Evolutionary conservation across 2,797 vertebrate species (phyloP), one percentile per base, ranked within the genome.

Genomic region (Allobates femoralis): DNA sequence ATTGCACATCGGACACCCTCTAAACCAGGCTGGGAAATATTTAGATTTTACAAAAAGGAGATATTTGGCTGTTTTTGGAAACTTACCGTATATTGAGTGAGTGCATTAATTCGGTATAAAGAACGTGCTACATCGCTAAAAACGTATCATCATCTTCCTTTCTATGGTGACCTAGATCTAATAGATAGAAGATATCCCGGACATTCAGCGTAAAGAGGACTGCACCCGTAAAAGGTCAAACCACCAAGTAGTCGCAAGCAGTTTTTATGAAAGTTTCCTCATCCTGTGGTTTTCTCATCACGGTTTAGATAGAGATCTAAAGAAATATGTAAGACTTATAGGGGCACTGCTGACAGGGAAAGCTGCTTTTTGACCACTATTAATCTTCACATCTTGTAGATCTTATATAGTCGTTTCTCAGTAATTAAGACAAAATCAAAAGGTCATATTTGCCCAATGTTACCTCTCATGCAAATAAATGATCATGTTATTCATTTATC

Each of bases 91-190:
- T 74, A 74, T 26, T 74, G 21, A 19, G 34, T 50, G 23, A 74
- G 23, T n/a, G 71, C 21, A 12, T 46, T 41, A 41, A 71, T 41
- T 71, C 10, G 67, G 67, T n/a, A 41, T 41, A 23, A 41, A 7
- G 21, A 71, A 14, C 8, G 3, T 78, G 1, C 18, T 6, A 55
- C 76, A 78, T 26, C 34, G 16, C 53, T 58, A 34, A 6, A 78
- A 32, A 58, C 46, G 15, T 56, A 56, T 62, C 41, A 14, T n/a
- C 6, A 41, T 60, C 55, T 60, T 62, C 18, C 30, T 34, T 46
- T 79, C 6, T 41, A 37, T 26, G 67, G 23, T 88, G 82, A 88
- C 86, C 86, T 85, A 85, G 10, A 88, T 88, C 21, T 58, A 16
- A 46, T 32, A 84, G 41, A 67, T 79, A 64, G 12, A 32, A 51